Conservation (phyloP, 2,113 vertebrate species). For the Plectropomus leopardus region DNA sequence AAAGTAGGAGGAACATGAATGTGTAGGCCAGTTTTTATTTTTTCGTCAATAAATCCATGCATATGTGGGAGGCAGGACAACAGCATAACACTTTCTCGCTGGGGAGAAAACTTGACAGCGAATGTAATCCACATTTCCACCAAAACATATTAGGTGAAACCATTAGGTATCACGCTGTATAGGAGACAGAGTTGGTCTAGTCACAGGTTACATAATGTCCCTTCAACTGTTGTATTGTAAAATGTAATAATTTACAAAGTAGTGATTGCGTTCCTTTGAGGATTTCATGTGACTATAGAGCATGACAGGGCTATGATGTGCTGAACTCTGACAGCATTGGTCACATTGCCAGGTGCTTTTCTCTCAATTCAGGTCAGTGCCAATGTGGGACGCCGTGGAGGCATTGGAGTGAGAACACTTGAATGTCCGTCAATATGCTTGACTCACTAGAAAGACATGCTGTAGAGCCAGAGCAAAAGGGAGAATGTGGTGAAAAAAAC, state of each 20-base stretch:
- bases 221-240: constrained; percentile 42
- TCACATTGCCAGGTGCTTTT: constrained; percentile 60
- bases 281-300: constrained; percentile 46
- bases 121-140: neutral
- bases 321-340: constrained; percentile 62
- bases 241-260: constrained; percentile 51
- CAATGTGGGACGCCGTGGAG: constrained; percentile 42
- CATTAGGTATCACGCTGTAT: neutral
- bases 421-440: constrained; percentile 64
- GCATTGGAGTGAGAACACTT: constrained; percentile 54
- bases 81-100: neutral
- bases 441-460: constrained; percentile 56
- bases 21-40: neutral
- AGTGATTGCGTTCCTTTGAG: constrained; percentile 45
- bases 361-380: constrained; percentile 73
- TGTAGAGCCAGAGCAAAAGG: constrained; percentile 53
- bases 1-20: neutral
- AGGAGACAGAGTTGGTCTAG: neutral
- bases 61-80: neutral
- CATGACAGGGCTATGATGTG: constrained; percentile 54
- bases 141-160: neutral
- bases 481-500: constrained; percentile 38
- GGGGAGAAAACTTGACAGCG: neutral
- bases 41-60: neutral
- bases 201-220: constrained; percentile 37